Evolutionary conservation across 2,888 invertebrate genomes (phyloP), one percentile per base, ranked within the genome.

Genomic region (Pedicia rivosa): DNA sequence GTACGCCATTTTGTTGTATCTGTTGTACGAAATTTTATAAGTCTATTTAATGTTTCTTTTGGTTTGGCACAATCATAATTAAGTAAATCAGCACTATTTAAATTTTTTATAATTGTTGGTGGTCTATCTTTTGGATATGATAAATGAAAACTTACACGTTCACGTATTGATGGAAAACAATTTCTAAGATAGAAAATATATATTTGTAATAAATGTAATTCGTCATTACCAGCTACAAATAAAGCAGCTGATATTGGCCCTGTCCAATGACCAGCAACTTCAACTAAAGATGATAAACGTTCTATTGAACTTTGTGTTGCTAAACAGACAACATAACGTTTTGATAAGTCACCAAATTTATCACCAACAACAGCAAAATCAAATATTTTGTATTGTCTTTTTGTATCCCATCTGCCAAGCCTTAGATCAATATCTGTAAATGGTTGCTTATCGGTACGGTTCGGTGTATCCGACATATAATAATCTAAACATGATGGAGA

Each of bases 251-350:
- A 90, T 48, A 91, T 79, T 0, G 87, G 81, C 0, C 87, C 88
- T 6, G 72, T 68, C 88, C 88, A 90, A 48, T 84, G 78, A 33
- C 76, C 71, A 1, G 81, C 78, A 26, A 86, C 81, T 47, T 78
- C 74, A 0, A 82, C 70, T 13, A 90, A 55, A 27, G 86, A 83
- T 44, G 74, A 70, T 7, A 91, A 59, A 42, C 84, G 72, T 50
- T 90, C 90, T 35, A 90, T 66, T 0, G 88, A 88, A 47, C 79
- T 78, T 56, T 90, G 87, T 0, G 87, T 87, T 0, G 88, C 87
- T 40, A 90, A 58, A 47, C 82, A 82, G 10, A 81, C 77, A 13
- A 62, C 62, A 39, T 67, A 68, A 10, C 60, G 56, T n/a, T 65
- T 56, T 10, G 74, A 75, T 4, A 75, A 50, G 14, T 70, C 66